A percentile compares a stretch with the other conserved stretches of the same genome.
Conservation (phyloP, 1,140 invertebrate species). For the Drosophila tani region DNA sequence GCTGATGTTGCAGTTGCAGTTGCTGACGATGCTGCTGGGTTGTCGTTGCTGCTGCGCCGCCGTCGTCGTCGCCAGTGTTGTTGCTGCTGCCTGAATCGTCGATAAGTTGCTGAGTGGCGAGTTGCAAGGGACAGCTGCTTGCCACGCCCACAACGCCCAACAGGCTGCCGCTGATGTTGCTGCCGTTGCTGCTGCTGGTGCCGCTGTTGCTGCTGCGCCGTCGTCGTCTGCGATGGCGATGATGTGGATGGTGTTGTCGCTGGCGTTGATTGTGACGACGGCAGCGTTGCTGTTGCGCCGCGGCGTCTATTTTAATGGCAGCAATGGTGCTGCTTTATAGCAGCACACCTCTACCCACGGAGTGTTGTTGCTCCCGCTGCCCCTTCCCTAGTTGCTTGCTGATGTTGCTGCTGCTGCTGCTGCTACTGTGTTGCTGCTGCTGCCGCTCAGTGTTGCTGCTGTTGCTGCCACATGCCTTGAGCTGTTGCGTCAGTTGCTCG, state of each 20-base stretch:
- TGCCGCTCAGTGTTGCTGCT: slow-evolving; percentile 40
- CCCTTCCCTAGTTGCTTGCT: slow-evolving; percentile 1
- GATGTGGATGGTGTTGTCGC: slow-evolving; percentile 77
- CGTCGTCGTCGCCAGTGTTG: slow-evolving; percentile 42
- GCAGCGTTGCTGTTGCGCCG: slow-evolving; percentile 80
- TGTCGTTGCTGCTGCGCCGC: slow-evolving; percentile 32
- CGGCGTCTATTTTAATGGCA: slow-evolving; percentile 83
- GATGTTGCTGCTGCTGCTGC: slow-evolving; percentile 1
- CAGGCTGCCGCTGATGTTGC: slow-evolving; percentile 24
- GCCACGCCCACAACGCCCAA: slow-evolving; percentile 39
- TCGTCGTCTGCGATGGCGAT: slow-evolving; percentile 80
- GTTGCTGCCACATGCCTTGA: slow-evolving; percentile 42
- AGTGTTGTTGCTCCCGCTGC: slow-evolving; percentile 28
- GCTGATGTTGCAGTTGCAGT: slow-evolving; percentile 31
- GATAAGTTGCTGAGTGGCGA: slow-evolving; percentile 47
- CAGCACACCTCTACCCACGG: slow-evolving; percentile 69
- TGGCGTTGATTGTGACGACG: slow-evolving; percentile 82
- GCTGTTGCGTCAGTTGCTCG: slow-evolving; percentile 42
- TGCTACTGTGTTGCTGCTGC: slow-evolving; percentile 20
- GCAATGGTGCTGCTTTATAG: slow-evolving; percentile 81
- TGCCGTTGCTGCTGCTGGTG: slow-evolving; percentile 10
- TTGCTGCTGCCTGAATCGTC: slow-evolving; percentile 48
- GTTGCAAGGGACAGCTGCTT: slow-evolving; percentile 53
- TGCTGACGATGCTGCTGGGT: slow-evolving; percentile 33
- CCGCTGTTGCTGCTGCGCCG: slow-evolving; percentile 52